Evolutionary conservation across 2,888 invertebrate genomes (phyloP).

Genomic region (Parnassius mnemosyne): DNA sequence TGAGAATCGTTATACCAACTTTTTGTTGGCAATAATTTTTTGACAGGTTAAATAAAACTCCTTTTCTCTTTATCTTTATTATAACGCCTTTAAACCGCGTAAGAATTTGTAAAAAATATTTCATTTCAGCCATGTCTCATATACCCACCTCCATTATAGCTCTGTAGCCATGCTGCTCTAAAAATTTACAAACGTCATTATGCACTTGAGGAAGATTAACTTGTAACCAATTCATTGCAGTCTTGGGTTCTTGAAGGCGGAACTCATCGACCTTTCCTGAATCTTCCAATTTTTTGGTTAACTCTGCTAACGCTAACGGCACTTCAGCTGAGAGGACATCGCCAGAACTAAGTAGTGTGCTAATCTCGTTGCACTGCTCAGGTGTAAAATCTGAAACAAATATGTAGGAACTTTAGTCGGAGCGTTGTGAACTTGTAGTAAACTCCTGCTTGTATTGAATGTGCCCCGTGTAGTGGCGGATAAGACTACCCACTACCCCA

Average conservation of each 20-base stretch:
- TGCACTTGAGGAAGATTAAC: slow-evolving; percentile 69
- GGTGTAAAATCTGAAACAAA: slow-evolving; percentile 78
- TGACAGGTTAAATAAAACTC: too few relatives aligned
- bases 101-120: too few relatives aligned
- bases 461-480: too few relatives aligned
- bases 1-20: too few relatives aligned
- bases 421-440: too few relatives aligned
- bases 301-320: slow-evolving; percentile 73
- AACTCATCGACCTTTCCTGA: slow-evolving; percentile 74
- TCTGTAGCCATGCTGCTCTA: slow-evolving; percentile 86
- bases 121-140: not conserved
- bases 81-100: too few relatives aligned
- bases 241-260: slow-evolving; percentile 61
- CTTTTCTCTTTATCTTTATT: too few relatives aligned
- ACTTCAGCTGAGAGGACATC: slow-evolving; percentile 89
- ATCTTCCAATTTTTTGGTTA: slow-evolving; percentile 64
- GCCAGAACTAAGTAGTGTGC: slow-evolving; percentile 84
- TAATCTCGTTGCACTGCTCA: slow-evolving; percentile 85
- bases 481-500: too few relatives aligned
- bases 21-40: too few relatives aligned
- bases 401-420: too few relatives aligned
- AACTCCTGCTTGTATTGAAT: too few relatives aligned
- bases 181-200: slow-evolving; percentile 77
- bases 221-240: slow-evolving; percentile 81
- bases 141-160: slow-evolving; percentile 80